Percentiles rank a stretch among this genome's conserved stretches.
Conservation (phyloP, 1,140 invertebrate species). For the Brevipalpus yothersi region DNA sequence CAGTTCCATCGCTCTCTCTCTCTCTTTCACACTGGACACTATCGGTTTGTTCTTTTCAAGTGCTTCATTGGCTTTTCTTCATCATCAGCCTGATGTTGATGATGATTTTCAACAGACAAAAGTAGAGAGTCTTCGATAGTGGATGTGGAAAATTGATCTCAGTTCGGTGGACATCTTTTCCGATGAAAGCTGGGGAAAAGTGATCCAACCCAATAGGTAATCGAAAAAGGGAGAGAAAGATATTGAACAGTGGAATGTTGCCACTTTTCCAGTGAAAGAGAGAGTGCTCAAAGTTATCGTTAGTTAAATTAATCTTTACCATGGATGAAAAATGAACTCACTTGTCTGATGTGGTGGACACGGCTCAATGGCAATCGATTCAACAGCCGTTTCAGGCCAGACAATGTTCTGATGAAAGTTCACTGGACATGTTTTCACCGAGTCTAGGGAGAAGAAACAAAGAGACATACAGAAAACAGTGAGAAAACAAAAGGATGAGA, state of each 20-base stretch:
- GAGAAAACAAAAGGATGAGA: background rate
- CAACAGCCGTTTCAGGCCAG: constrained; percentile 9
- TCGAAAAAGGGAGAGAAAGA: too few relatives aligned
- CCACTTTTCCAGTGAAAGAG: background rate
- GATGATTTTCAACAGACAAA: background rate
- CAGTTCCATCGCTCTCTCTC: too few relatives aligned
- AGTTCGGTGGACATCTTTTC: too few relatives aligned
- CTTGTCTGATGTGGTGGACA: constrained; percentile 3
- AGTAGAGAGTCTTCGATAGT: background rate
- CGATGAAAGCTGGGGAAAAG: too few relatives aligned
- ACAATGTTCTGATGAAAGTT: constrained; percentile 9
- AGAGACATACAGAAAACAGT: background rate
- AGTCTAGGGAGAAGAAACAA: background rate
- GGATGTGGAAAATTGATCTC: too few relatives aligned
- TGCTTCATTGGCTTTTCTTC: background rate
- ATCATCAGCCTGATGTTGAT: background rate
- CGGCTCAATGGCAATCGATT: constrained; percentile 9
- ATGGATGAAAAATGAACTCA: background rate
- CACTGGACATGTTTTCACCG: constrained; percentile 1
- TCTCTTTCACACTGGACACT: background rate
- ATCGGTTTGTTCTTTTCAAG: background rate
- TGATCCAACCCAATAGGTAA: too few relatives aligned
- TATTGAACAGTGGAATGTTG: too few relatives aligned
- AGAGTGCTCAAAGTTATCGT: background rate
- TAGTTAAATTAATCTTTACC: background rate